Percentiles rank a stretch among this genome's conserved stretches.
These are phyloP conservation scores for Bombus balteatus DNA, from an alignment of 1,140 invertebrate genomes.

Conservation along the genomic window DNA sequence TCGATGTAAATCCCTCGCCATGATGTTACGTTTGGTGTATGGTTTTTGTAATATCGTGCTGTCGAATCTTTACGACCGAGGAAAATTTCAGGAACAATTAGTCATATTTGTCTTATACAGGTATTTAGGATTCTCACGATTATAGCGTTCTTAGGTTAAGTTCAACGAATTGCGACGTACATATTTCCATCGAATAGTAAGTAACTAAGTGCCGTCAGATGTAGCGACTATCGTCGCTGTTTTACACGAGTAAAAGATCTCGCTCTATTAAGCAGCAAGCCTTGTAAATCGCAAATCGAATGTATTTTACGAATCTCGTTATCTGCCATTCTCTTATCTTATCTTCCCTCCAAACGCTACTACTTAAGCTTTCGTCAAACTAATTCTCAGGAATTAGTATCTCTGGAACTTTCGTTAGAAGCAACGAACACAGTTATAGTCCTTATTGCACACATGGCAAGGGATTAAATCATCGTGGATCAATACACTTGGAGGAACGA, in stretches of 20 bases:
- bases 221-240: background rate
- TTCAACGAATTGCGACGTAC: no score
- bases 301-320: no score
- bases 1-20: slow-evolving; percentile 39
- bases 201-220: background rate
- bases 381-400: background rate
- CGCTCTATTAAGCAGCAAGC: background rate
- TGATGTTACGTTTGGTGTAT: background rate
- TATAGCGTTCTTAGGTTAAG: no score
- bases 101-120: background rate
- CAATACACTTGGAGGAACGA: slow-evolving; percentile 40
- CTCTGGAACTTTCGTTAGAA: accelerated
- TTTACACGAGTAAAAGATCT: background rate
- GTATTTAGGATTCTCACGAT: background rate
- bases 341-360: no score
- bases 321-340: no score
- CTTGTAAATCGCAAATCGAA: background rate
- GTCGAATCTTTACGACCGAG: background rate
- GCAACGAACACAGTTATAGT: background rate
- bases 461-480: background rate
- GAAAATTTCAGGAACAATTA: background rate
- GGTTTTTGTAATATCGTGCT: no score
- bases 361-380: background rate
- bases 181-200: background rate
- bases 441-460: background rate